These are phyloP conservation scores for Sinopyrophorus schimmeli DNA, from an alignment of 2,888 invertebrate species.

Conservation along the genomic window DNA sequence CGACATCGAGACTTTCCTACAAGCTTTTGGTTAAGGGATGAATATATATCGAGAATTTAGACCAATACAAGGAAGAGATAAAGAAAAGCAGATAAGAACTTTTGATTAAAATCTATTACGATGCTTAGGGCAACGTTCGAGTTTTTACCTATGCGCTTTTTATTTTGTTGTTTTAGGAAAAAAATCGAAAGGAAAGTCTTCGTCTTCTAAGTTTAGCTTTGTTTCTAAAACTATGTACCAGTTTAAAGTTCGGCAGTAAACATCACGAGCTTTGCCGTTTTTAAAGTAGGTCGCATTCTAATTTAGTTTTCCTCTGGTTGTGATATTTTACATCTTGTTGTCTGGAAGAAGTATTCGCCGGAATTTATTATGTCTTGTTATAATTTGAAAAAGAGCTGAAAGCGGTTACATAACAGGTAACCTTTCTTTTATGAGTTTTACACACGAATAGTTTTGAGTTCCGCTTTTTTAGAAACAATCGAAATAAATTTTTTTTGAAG, in stretches of 20 bases:
- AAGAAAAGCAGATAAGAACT: constrained; percentile 2
- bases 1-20: constrained; percentile 19
- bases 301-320: constrained; percentile 20
- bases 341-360: no score
- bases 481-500: no score
- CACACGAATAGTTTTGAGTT: no score
- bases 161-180: no score
- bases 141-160: not conserved
- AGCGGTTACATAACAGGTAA: no score
- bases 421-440: no score
- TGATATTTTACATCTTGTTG: constrained; percentile 16
- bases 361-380: no score
- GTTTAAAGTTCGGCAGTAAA: constrained; percentile 21
- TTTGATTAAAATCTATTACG: constrained; percentile 17
- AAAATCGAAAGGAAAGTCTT: constrained; percentile 3
- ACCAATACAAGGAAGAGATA: no score
- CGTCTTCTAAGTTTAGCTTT: constrained; percentile 5
- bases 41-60: constrained; percentile 17
- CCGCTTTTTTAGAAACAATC: no score
- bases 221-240: constrained; percentile 19
- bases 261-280: constrained; percentile 18
- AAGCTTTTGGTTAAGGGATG: constrained; percentile 6
- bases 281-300: constrained; percentile 25
- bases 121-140: constrained; percentile 4
- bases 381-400: no score